These are phyloP conservation scores for Clusia tigrina DNA, from an alignment of 2,888 invertebrate species.

Conservation along the genomic window DNA sequence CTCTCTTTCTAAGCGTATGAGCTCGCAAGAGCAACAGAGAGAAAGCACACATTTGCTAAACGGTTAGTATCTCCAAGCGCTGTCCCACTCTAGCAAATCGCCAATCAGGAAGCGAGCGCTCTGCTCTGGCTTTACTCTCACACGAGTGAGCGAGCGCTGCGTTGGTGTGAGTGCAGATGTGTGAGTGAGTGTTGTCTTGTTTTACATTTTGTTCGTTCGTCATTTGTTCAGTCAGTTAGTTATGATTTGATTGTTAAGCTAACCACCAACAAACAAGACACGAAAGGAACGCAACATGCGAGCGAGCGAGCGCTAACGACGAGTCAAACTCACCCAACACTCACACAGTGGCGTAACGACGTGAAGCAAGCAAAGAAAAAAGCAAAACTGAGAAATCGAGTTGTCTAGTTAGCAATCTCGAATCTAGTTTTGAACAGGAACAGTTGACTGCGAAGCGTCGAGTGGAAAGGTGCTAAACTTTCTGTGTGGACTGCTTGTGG, in stretches of 20 bases:
- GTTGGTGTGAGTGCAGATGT: constrained; percentile 22
- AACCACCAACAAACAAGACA: constrained; percentile 60
- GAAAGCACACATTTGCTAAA: constrained; percentile 27
- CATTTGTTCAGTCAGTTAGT: constrained; percentile 41
- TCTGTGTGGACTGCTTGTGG: no score
- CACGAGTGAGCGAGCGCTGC: constrained; percentile 25
- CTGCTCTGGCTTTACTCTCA: constrained; percentile 7
- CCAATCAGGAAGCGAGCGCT: constrained; percentile 15
- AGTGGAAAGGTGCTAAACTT: constrained; percentile 61
- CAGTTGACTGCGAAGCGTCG: constrained; percentile 64
- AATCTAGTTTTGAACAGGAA: constrained; percentile 65
- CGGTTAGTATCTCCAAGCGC: constrained; percentile 21
- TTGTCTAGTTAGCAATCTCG: constrained; percentile 65
- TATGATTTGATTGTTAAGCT: constrained; percentile 55
- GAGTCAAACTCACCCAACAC: no score
- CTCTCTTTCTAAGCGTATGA: constrained; percentile 20
- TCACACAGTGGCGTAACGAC: constrained; percentile 33
- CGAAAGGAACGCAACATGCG: constrained; percentile 42
- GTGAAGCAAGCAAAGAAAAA: constrained; percentile 24
- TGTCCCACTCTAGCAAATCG: constrained; percentile 9
- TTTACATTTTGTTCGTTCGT: constrained; percentile 41
- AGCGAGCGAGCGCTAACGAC: constrained; percentile 34
- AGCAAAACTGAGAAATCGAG: constrained; percentile 61
- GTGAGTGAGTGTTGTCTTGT: constrained; percentile 23
- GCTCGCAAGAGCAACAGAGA: neutral